Percentiles rank a stretch among this genome's conserved stretches.
Evolutionary conservation across 2,888 invertebrate genomes (phyloP).

Genomic region (Invenusta paracnida): DNA sequence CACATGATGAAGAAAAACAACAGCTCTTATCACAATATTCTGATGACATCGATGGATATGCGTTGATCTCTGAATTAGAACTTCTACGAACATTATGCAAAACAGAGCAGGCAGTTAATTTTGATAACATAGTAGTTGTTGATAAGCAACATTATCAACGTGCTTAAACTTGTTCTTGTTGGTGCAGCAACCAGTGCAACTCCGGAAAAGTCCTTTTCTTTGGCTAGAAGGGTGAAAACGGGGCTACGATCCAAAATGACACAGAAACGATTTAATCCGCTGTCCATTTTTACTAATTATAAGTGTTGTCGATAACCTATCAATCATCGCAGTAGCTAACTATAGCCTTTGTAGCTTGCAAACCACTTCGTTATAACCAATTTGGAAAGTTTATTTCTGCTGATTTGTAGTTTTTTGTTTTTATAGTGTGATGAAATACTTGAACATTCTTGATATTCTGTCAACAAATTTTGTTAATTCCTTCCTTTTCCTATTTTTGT

Average conservation of each 20-base stretch:
- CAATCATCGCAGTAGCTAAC: slow-evolving; percentile 23
- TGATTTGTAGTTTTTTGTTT: slow-evolving; percentile 23
- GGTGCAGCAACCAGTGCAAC: slow-evolving; percentile 29
- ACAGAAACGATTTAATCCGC: slow-evolving; percentile 23
- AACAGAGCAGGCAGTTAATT: slow-evolving; percentile 26
- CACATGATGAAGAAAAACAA: slow-evolving; percentile 23
- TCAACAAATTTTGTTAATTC: slow-evolving; percentile 26
- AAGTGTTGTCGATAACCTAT: slow-evolving; percentile 23
- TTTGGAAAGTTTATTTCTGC: slow-evolving; percentile 18
- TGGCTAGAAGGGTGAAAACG: slow-evolving; percentile 23
- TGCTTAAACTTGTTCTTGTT: slow-evolving; percentile 6
- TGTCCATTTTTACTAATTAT: slow-evolving; percentile 15
- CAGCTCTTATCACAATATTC: slow-evolving; percentile 27
- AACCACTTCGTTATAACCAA: slow-evolving; percentile 22
- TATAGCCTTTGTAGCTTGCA: not conserved
- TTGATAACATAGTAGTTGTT: not conserved
- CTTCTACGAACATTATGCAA: slow-evolving; percentile 22
- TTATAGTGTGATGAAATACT: slow-evolving; percentile 6
- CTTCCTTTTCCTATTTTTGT: slow-evolving; percentile 29
- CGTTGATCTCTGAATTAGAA: slow-evolving; percentile 21
- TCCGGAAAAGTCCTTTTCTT: slow-evolving; percentile 26
- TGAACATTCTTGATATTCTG: slow-evolving; percentile 29
- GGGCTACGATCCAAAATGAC: slow-evolving; percentile 12
- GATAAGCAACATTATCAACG: not conserved
- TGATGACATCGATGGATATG: slow-evolving; percentile 29